Evolutionary conservation across 2,797 vertebrate genomes (phyloP).

Genomic region (Dipus sagitta): DNA sequence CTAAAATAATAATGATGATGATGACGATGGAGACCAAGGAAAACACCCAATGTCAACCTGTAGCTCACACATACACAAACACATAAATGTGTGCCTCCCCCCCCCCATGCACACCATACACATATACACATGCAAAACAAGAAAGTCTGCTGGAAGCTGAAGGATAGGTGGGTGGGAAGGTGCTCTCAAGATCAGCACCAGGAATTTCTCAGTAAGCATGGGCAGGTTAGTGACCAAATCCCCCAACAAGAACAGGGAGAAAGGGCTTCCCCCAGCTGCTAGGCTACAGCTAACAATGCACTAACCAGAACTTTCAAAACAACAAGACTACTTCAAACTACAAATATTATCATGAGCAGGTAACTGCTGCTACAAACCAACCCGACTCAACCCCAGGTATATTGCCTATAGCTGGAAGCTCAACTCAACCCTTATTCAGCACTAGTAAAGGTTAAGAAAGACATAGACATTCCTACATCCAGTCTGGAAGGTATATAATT

Average conservation of each 20-base stretch:
- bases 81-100: no score
- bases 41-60: no score
- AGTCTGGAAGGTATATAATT: neutral
- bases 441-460: neutral
- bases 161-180: no score
- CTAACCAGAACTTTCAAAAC: neutral
- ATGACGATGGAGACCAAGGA: no score
- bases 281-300: neutral
- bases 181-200: neutral
- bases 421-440: neutral
- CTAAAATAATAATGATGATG: no score
- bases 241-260: neutral
- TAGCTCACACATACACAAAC: no score
- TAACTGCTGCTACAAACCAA: neutral
- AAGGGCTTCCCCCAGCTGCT: no score
- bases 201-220: neutral
- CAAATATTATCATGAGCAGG: neutral
- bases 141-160: neutral
- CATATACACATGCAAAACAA: no score
- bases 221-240: no score
- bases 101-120: no score
- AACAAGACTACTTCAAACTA: neutral
- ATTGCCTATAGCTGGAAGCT: neutral
- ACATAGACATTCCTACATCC: neutral
- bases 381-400: neutral